Percentiles rank a stretch among this genome's conserved stretches.
Evolutionary conservation across 2,113 vertebrate species (phyloP).

Genomic region (Cheilinus undulatus): DNA sequence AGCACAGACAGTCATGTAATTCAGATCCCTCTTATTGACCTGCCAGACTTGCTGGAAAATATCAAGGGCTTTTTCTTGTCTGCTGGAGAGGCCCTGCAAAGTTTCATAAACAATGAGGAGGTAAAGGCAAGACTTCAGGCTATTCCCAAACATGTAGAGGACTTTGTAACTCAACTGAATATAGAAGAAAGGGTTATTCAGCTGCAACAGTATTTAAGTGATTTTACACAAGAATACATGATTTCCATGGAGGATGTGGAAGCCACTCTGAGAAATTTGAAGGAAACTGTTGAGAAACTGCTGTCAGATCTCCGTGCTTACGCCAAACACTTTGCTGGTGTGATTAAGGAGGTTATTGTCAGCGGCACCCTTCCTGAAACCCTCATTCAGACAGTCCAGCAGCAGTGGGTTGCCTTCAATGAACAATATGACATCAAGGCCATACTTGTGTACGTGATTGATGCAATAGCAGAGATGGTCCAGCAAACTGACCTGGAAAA

Average conservation of each 20-base stretch:
- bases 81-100: slow-evolving; percentile 80
- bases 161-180: slow-evolving; percentile 83
- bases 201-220: slow-evolving; percentile 82
- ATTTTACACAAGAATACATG: slow-evolving; percentile 75
- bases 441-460: slow-evolving; percentile 77
- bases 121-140: slow-evolving; percentile 80
- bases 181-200: slow-evolving; percentile 79
- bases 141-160: slow-evolving; percentile 80
- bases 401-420: slow-evolving; percentile 81
- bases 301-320: slow-evolving; percentile 75
- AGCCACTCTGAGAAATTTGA: slow-evolving; percentile 74
- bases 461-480: slow-evolving; percentile 75
- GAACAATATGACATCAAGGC: slow-evolving; percentile 83
- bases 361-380: slow-evolving; percentile 73
- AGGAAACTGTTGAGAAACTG: slow-evolving; percentile 71
- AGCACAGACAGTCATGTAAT: slow-evolving; percentile 87
- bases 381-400: slow-evolving; percentile 82
- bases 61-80: slow-evolving; percentile 78
- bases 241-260: slow-evolving; percentile 87
- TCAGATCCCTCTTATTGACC: slow-evolving; percentile 85
- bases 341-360: slow-evolving; percentile 80
- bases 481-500: slow-evolving; percentile 80
- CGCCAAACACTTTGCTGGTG: slow-evolving; percentile 74
- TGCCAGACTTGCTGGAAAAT: slow-evolving; percentile 86
- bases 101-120: slow-evolving; percentile 79